Evolutionary conservation across 2,888 invertebrate genomes (phyloP).

Genomic region (Germaria angustata): DNA sequence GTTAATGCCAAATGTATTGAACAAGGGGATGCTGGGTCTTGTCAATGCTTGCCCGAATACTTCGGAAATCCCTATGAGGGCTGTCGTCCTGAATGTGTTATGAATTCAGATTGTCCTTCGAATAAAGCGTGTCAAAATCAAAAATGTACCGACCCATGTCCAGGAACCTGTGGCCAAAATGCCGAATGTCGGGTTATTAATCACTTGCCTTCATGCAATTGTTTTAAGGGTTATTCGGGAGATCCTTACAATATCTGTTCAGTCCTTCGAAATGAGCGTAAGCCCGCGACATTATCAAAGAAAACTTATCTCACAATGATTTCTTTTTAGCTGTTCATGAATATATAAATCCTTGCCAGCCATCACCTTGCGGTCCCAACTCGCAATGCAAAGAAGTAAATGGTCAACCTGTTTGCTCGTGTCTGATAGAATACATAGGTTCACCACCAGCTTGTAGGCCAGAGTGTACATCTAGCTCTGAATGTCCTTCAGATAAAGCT

Average conservation of each 20-base stretch:
- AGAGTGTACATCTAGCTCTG: constrained; percentile 86
- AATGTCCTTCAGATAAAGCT: constrained; percentile 85
- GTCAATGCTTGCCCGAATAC: constrained; percentile 86
- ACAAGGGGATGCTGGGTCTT: constrained; percentile 86
- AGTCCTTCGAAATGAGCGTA: constrained; percentile 80
- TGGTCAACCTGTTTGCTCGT: constrained; percentile 86
- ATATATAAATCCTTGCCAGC: constrained; percentile 85
- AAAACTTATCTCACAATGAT: not conserved
- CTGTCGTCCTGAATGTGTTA: constrained; percentile 85
- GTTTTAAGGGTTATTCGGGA: constrained; percentile 83
- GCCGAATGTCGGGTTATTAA: constrained; percentile 85
- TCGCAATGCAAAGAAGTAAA: constrained; percentile 88
- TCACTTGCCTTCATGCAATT: constrained; percentile 84
- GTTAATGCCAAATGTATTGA: constrained; percentile 87
- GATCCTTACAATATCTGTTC: constrained; percentile 86
- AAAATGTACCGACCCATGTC: constrained; percentile 84
- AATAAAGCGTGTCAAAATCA: constrained; percentile 85
- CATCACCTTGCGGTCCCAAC: constrained; percentile 91
- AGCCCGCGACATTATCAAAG: constrained; percentile 70
- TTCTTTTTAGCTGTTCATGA: constrained; percentile 78
- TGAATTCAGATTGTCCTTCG: constrained; percentile 85
- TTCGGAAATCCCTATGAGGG: constrained; percentile 89
- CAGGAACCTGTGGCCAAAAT: constrained; percentile 84
- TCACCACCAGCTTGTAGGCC: constrained; percentile 84
- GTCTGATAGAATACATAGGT: constrained; percentile 84